A percentile compares a stretch with the other conserved stretches of the same genome.
phyloP scores from a whole-genome alignment of 64 coral and sea anemone species.

The Montipora cactus region DNA sequence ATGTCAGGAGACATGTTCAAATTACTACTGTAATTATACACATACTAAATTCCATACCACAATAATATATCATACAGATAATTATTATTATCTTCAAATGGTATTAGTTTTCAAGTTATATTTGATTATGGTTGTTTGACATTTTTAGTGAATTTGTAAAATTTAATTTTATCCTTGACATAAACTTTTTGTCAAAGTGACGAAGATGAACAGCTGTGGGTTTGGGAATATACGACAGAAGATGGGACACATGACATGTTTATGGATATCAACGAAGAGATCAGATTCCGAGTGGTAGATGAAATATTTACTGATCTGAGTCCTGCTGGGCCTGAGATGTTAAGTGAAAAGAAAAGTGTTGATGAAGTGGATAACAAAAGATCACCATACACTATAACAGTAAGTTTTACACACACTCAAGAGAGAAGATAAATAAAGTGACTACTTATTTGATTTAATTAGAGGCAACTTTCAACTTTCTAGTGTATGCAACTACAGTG shows the following conservation, averaged over 20 bases:
- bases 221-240: slow-evolving; percentile 94
- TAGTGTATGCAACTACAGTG: too few species aligned
- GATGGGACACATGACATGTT: slow-evolving; percentile 92
- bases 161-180: not conserved
- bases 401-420: slow-evolving; percentile 30
- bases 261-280: slow-evolving; percentile 98
- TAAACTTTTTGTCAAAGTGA: slow-evolving; percentile 59
- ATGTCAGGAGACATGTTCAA: too few species aligned
- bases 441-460: too few species aligned
- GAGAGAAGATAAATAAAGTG: too few species aligned
- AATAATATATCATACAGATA: too few species aligned
- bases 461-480: not conserved
- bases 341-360: slow-evolving; percentile 54
- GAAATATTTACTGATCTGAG: slow-evolving; percentile 94
- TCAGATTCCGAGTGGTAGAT: slow-evolving; percentile 91
- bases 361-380: slow-evolving; percentile 85
- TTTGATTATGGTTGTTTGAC: too few species aligned
- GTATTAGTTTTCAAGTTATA: too few species aligned
- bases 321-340: slow-evolving; percentile 86
- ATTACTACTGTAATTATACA: too few species aligned
- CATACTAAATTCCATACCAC: too few species aligned
- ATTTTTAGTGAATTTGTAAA: too few species aligned
- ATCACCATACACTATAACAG: slow-evolving; percentile 92
- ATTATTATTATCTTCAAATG: too few species aligned
- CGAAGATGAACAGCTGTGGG: slow-evolving; percentile 97